Percentiles rank a stretch among this genome's conserved stretches.
Conservation (phyloP, 2,888 invertebrate genomes). For the Cyclophora punctaria region DNA sequence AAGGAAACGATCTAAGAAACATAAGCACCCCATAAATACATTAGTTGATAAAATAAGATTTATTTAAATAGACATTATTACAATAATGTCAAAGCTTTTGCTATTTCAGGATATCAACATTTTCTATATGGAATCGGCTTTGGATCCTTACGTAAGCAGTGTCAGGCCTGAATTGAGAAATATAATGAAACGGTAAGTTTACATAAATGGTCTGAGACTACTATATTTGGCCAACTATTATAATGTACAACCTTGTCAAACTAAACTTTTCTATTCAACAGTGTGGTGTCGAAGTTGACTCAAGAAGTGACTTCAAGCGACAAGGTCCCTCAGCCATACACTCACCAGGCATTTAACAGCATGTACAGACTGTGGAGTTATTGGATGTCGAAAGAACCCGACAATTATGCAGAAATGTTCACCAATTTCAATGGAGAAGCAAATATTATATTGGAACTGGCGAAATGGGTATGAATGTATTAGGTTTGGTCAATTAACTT, state of each 20-base stretch:
- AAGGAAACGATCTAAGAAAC: too few relatives aligned
- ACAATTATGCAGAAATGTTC: conserved; percentile 76
- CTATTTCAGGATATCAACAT: conserved; percentile 72
- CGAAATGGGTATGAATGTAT: conserved; percentile 62
- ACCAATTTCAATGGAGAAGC: conserved; percentile 74
- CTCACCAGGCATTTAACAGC: conserved; percentile 66
- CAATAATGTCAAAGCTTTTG: background rate
- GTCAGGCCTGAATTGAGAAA: conserved; percentile 80
- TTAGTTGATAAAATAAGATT: too few relatives aligned
- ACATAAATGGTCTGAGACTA: background rate
- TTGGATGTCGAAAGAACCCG: conserved; percentile 83
- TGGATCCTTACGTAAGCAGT: conserved; percentile 81
- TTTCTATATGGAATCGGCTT: conserved; percentile 85
- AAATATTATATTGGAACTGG: conserved; percentile 71
- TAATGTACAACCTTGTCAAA: too few relatives aligned
- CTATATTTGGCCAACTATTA: too few relatives aligned
- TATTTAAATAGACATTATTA: too few relatives aligned
- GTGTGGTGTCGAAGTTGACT: conserved; percentile 43
- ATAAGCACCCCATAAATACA: too few relatives aligned
- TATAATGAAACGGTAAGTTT: conserved; percentile 73
- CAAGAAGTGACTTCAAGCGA: conserved; percentile 27
- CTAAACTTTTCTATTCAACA: conserved; percentile 14
- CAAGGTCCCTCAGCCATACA: conserved; percentile 39
- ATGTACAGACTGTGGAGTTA: conserved; percentile 82
- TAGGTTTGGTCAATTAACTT: too few relatives aligned